These are phyloP conservation scores for Cephonodes hylas DNA, from an alignment of 2,888 invertebrate genomes.

Conservation along the genomic window DNA sequence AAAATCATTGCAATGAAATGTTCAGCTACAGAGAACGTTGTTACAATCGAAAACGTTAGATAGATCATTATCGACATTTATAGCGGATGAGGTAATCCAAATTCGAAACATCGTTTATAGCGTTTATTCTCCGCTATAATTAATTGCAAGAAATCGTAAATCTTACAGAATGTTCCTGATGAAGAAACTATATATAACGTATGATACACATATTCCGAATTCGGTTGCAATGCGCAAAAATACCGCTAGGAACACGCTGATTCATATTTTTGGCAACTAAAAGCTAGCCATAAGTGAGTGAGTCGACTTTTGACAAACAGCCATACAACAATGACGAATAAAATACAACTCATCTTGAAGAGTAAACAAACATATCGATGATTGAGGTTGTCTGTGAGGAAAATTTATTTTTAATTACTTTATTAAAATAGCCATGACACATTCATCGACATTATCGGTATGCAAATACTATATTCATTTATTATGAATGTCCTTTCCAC, in stretches of 20 bases:
- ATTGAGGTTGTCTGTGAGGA: neutral
- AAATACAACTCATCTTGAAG: neutral
- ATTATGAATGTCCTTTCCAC: too few species aligned
- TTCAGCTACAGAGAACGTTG: neutral
- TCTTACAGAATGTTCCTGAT: slow-evolving; percentile 18
- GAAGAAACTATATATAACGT: neutral
- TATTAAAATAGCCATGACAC: too few species aligned
- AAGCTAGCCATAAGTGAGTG: neutral
- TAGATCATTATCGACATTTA: neutral
- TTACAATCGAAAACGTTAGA: neutral
- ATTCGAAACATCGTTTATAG: neutral
- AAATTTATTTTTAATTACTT: neutral
- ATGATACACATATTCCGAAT: slow-evolving; percentile 44
- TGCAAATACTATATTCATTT: too few species aligned
- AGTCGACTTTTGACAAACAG: slow-evolving; percentile 14
- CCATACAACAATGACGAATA: slow-evolving; percentile 5
- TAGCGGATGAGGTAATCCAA: neutral
- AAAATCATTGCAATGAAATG: too few species aligned
- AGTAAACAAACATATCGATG: neutral
- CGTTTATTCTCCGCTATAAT: neutral
- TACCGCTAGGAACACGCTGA: slow-evolving; percentile 40
- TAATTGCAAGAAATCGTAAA: neutral
- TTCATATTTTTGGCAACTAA: slow-evolving; percentile 11
- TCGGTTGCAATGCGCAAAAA: slow-evolving; percentile 53
- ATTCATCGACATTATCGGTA: too few species aligned